Base-by-base conservation (phyloP, 92 coral and sea anemone species). In the Epizoanthus illoricatus region DNA sequence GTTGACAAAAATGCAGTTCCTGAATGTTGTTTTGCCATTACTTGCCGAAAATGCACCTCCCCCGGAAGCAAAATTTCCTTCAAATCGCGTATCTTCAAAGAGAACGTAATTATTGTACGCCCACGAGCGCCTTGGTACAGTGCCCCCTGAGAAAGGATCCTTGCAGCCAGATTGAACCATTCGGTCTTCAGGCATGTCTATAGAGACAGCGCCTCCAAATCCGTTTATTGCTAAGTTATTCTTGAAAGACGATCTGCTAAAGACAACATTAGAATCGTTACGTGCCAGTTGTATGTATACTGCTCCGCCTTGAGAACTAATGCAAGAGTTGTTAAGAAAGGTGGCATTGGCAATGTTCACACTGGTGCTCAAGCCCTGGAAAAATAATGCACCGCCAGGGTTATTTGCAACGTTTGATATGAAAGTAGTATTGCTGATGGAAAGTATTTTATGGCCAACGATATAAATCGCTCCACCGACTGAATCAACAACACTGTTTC, bases 1-100 rank as follows among this genome's bases (percentile, higher is more conserved):
- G 61, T 91, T 69, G 55, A 85, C 23, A 59, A 91, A 91, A 19
- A 84, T 71, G 54, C 94, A 88, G 8, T 85, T 74, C 23, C 23
- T 72, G n/a, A 91, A 85, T 3, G 76, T 68, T 0, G 89, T 71
- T 17, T 76, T 42, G 20, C 88, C 88, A 23, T 85, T 85, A 5
- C 52, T 61, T 21, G 60, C 11, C 36, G 42, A 47, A 40, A 79
- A 76, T 15, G 80, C 88, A 6, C 88, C 88, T 33, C 63, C 85
- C 2, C 15, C 74, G 13, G 71, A n/a, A 4, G 84, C 88, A 18
- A 19, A 21, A 28, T 85, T 79, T 7, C 62, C 71, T 41, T 68
- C 80, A 61, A 85, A 85, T 24, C n/a, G 39, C 4, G 79, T 68
- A 61, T 67, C 69, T 67, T 89, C 76, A 76, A 86, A 64, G 17